Conservation (phyloP, 2,888 invertebrate species). For the Acronicta psi region DNA sequence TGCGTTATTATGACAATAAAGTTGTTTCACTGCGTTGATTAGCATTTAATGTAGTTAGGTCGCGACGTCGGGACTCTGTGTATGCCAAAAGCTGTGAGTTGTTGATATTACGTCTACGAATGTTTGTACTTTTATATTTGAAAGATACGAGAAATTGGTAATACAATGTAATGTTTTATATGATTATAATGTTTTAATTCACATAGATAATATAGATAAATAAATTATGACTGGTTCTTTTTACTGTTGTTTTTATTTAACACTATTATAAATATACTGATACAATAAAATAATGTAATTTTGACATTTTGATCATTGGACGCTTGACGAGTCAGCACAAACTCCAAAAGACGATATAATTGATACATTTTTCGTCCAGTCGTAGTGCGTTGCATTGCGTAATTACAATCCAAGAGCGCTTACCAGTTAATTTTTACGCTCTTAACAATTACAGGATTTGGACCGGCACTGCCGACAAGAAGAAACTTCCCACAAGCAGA, state of each 20-base stretch:
- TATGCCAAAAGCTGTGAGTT: constrained; percentile 64
- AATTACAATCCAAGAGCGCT: constrained; percentile 3
- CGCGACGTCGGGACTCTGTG: constrained; percentile 41
- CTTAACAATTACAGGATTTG: not conserved
- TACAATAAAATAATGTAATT: constrained; percentile 32
- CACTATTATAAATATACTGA: constrained; percentile 16
- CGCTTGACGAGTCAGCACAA: constrained; percentile 10
- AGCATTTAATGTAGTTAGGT: constrained; percentile 69
- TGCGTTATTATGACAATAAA: constrained; percentile 68
- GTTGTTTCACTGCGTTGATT: constrained; percentile 65
- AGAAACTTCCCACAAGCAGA: not conserved
- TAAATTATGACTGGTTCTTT: constrained; percentile 80
- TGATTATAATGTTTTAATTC: constrained; percentile 75
- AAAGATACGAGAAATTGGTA: constrained; percentile 65
- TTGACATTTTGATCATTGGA: constrained; percentile 7
- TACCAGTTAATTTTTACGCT: constrained; percentile 9
- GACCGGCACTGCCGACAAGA: constrained; percentile 7
- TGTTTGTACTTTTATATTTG: constrained; percentile 87
- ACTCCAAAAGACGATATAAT: not conserved
- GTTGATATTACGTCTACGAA: constrained; percentile 62
- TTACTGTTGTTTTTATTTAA: constrained; percentile 61
- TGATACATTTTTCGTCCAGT: constrained; percentile 3
- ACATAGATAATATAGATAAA: constrained; percentile 73
- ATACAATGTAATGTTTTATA: constrained; percentile 77
- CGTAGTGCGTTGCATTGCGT: constrained; percentile 4